These are phyloP conservation scores for Eulithis prunata DNA, from an alignment of 2,888 invertebrate species.

Conservation along the genomic window DNA sequence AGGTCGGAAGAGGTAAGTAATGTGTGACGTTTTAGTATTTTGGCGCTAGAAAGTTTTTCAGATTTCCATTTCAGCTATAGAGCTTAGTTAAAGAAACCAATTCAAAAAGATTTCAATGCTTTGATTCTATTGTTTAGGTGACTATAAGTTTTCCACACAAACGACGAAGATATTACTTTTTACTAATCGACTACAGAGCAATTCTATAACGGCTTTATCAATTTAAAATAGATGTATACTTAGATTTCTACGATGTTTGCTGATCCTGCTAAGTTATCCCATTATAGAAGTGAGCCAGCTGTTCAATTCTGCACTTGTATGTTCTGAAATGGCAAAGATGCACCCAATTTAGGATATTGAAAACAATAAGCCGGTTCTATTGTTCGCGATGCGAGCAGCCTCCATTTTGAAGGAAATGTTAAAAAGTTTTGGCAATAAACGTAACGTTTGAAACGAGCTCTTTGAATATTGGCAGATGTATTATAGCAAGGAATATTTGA, in stretches of 20 bases:
- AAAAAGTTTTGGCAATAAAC: conserved; percentile 33
- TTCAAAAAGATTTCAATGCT: too few species aligned
- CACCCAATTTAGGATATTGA: conserved; percentile 60
- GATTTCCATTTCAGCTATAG: too few species aligned
- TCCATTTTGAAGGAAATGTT: conserved; percentile 40
- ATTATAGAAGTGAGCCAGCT: conserved; percentile 13
- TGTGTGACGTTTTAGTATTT: too few species aligned
- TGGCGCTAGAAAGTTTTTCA: too few species aligned
- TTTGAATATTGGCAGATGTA: conserved; percentile 16
- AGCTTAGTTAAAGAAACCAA: too few species aligned
- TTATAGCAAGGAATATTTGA: too few species aligned
- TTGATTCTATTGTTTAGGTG: too few species aligned
- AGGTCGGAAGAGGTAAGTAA: too few species aligned
- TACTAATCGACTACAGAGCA: too few species aligned
- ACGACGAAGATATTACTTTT: too few species aligned
- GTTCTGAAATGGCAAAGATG: conserved; percentile 41
- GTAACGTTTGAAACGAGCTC: conserved; percentile 9
- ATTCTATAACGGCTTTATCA: too few species aligned
- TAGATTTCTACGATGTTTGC: conserved; percentile 1
- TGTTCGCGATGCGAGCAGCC: conserved; percentile 32
- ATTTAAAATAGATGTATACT: neutral
- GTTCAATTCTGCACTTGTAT: conserved; percentile 22
- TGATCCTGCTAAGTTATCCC: neutral
- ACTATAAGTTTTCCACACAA: too few species aligned
- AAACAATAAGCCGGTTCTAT: conserved; percentile 48